Conservation (phyloP, 1,140 invertebrate genomes). For the Apis florea region DNA sequence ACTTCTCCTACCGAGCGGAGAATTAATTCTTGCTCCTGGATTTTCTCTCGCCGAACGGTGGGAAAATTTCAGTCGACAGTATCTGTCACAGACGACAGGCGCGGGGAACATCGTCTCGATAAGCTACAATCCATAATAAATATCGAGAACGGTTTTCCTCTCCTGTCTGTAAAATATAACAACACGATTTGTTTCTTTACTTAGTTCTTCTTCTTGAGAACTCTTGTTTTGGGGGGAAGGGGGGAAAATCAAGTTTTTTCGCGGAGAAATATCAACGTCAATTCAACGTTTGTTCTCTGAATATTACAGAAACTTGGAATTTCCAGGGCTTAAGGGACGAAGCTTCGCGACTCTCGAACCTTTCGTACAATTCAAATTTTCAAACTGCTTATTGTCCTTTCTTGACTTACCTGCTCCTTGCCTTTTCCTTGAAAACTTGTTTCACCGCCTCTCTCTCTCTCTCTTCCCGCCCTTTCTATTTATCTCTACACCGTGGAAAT, state of each 20-base stretch:
- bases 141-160: conserved; percentile 3
- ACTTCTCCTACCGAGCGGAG: conserved; percentile 11
- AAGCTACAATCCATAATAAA: neutral
- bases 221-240: neutral
- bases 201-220: neutral
- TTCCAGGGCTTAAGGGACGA: conserved; percentile 18
- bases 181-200: neutral
- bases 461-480: neutral
- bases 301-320: conserved; percentile 38
- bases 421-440: conserved; percentile 1
- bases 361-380: conserved; percentile 44
- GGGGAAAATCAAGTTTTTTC: neutral
- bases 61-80: conserved; percentile 35
- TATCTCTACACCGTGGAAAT: neutral
- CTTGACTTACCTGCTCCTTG: neutral
- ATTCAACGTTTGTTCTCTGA: conserved; percentile 26
- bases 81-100: conserved; percentile 6
- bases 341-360: conserved; percentile 8
- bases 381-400: conserved; percentile 29
- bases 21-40: neutral
- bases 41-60: neutral
- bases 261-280: conserved; percentile 24
- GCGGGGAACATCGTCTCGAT: no score
- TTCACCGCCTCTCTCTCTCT: neutral
- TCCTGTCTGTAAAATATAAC: neutral